A percentile compares a stretch with the other conserved stretches of the same genome.
phyloP scores from a whole-genome alignment of 2,113 vertebrate genomes.

The Gnathochromis pfefferi region DNA sequence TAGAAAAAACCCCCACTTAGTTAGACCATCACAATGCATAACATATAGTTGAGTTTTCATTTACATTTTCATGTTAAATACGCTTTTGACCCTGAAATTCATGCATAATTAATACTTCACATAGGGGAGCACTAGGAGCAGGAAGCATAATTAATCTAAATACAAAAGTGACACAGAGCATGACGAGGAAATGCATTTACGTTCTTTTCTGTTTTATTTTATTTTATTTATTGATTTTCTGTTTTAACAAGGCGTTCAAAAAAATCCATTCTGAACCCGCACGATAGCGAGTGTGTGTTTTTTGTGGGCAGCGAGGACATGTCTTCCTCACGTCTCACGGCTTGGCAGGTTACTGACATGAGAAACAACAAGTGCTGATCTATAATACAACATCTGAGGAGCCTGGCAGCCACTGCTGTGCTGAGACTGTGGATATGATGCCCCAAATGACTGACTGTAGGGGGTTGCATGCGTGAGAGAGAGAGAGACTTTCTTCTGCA shows the following conservation, averaged over 20 bases:
- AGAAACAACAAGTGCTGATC: neutral
- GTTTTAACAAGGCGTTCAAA: neutral
- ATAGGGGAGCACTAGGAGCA: neutral
- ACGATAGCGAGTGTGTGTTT: neutral
- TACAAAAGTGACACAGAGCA: neutral
- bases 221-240: neutral
- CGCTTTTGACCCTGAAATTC: neutral
- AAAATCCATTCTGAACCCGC: neutral
- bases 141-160: neutral
- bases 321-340: neutral
- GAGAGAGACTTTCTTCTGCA: neutral
- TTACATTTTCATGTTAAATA: neutral
- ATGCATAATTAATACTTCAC: neutral
- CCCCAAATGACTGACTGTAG: slow-evolving; percentile 19
- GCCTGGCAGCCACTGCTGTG: neutral
- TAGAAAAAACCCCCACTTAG: rapidly evolving
- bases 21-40: neutral
- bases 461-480: neutral
- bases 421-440: neutral
- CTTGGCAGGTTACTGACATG: neutral
- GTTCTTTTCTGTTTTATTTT: neutral
- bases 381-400: slow-evolving; percentile 1
- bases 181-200: neutral
- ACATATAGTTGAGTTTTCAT: neutral
- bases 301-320: neutral